Base-by-base conservation (phyloP, 1,140 invertebrate genomes). In the Drosophila azteca region DNA sequence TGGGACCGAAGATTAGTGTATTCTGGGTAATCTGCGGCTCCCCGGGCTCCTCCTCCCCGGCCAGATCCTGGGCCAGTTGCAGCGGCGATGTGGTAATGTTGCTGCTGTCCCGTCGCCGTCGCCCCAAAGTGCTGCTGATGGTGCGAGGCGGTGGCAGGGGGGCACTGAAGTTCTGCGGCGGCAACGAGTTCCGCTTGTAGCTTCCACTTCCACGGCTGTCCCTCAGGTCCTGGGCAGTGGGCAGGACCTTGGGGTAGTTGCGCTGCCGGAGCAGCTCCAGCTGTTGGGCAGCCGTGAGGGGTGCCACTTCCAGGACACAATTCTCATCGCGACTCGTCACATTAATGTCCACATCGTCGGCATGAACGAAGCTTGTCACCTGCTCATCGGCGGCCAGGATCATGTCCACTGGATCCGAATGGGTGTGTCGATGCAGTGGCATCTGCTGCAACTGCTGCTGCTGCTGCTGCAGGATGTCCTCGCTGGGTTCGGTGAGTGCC, bases 241-340 rank as follows among this genome's bases (percentile, higher is more conserved):
- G 96, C 26, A 97, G 83, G 6, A 97, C 96, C 93, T 96, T 97
- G 0, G 96, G 96, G 88, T 95, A 96, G 80, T 96, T 96, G 67
- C 95, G 92, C 61, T 95, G 93, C 90, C 95, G 95, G 29, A 97
- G 95, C 6, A 94, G 95, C 51, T 93, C 92, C 43, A 97, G 91
- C 2, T 96, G 94, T 79, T 96, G 95, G 77, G 95, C 95, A 4
- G 94, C 93, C 8, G 93, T 94, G 11, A 95, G 75, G 0, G 77
- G 75, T 3, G 65, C 54, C 2, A 55, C 57, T 44, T 80, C 71
- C 61, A 90, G 76, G 3, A 41, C 55, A 9, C 73, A 52, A 46
- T 93, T 93, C 6, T 90, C 89, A 20, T 87, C 82, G 15, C 79
- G 78, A 46, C 94, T 95, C 0, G 96, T 96, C 6, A 96, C 95